Evolutionary conservation across 2,113 vertebrate genomes (phyloP), one percentile per base, ranked within the genome.

Genomic region (Stegastes partitus): DNA sequence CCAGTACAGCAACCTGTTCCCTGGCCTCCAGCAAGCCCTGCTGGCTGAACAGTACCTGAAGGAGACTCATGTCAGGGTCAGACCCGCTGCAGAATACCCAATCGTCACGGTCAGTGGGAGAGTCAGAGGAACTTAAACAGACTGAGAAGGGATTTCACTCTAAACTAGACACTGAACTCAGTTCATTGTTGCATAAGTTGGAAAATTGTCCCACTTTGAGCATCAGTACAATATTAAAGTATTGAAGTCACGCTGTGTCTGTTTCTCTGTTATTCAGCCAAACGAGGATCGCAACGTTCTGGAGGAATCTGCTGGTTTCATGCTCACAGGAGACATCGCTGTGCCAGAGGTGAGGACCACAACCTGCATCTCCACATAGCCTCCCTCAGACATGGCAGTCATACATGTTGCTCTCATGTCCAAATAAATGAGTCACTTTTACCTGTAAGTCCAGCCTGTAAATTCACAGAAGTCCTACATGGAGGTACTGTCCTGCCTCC

Each of bases 1-100:
- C 21, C 96, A 98, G 68, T 99, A 99, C 85, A 96, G 96, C 90
- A 99, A 99, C 88, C 95, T 99, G 75, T 98, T 99, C 79, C 96
- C 97, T 59, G 97, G 97, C 34, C 91, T 99, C 76, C 97, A 96
- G 90, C 96, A 98, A 91, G 95, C 97, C 65, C 96, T 97, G 91
- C 84, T 96, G 77, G 97, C 95, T 71, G 97, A 99, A 88, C 94
- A 96, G n/a, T 98, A 94, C 11, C 91, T 98, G 53, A 95, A 95
- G 80, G 93, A 97, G 85, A 96, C 94, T 22, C 94, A 94, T n/a
- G 68, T 89, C 62, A 73, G 92, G 64, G 81, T 95, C 79, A 91
- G 94, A 82, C 95, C 96, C 3, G 96, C 97, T 61, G 94, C 94
- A 50, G 95, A 97, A 22, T 98, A 98, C 81, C 96, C 96, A 0